Evolutionary conservation across 1,140 invertebrate genomes (phyloP), one percentile per base, ranked within the genome.

Genomic region (Drosophila micromelanica): DNA sequence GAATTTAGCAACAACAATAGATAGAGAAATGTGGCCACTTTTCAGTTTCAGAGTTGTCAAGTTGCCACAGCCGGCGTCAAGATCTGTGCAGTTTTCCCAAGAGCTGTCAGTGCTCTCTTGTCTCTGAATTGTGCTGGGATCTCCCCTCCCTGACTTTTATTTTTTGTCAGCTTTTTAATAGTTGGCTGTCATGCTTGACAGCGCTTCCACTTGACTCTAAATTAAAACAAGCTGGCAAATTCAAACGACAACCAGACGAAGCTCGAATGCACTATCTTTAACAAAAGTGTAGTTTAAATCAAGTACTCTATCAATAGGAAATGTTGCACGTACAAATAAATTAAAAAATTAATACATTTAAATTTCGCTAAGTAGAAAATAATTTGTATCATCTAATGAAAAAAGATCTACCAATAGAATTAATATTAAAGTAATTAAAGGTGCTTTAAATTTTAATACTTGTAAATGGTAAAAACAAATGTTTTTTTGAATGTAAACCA

Each of bases 1-100:
- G 84, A 89, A 89, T 89, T 89, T 89, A 89, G 84, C 84, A 89
- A 86, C 65, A 80, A 87, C 80, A 84, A 89, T 84, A n/a, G 69
- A 43, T 67, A 80, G 68, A 84, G 84, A 87, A 87, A 87, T 87
- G 82, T 89, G 84, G 67, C 84, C 78, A 86, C 82, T 86, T 35
- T 35, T 35, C 32, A 35, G 27, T 87, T 86, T 86, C 79, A 82
- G 76, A 82, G 76, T 72, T 84, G 82, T 89, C 84, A 86, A 78
- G 71, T 17, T 11, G 17, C 45, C 27, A 27, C 27, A 27, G 1
- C 27, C 27, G 27, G 27, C 27, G 27, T 48, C 12, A 27, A 48
- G 56, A 35, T 60, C 37, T 30, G 7, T 40, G 49, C 54, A 69
- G 32, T 80, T 84, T 87, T 87, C 84, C 84, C 84, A 89, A 80